Evolutionary conservation across 2,888 invertebrate species (phyloP).

Genomic region (Phania funesta): DNA sequence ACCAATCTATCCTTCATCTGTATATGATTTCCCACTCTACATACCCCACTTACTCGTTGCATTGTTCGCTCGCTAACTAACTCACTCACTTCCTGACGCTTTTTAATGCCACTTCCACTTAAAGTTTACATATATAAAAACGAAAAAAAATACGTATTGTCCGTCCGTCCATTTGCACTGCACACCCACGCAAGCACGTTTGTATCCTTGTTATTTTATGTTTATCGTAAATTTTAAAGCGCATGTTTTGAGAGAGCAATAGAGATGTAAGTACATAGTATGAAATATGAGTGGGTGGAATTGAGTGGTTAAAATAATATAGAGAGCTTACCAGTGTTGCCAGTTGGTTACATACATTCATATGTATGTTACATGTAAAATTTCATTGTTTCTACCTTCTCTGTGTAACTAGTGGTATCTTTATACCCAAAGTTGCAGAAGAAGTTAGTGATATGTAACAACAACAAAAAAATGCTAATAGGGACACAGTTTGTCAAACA

Average conservation of each 20-base stretch:
- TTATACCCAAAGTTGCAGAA: too few relatives aligned
- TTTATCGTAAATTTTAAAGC: constrained; percentile 53
- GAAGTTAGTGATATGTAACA: too few relatives aligned
- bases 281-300: constrained; percentile 34
- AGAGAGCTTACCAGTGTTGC: constrained; percentile 27
- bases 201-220: constrained; percentile 55
- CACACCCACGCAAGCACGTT: constrained; percentile 62
- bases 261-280: background rate
- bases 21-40: constrained; percentile 33
- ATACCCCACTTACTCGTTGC: constrained; percentile 1
- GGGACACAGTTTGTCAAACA: too few relatives aligned
- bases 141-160: background rate
- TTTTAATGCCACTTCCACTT: constrained; percentile 32
- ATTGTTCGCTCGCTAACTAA: background rate
- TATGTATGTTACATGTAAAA: too few relatives aligned
- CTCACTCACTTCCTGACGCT: constrained; percentile 31
- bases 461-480: too few relatives aligned
- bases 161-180: constrained; percentile 31
- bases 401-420: too few relatives aligned
- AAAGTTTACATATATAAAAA: constrained; percentile 18
- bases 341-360: too few relatives aligned
- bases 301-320: background rate
- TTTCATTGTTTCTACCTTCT: too few relatives aligned
- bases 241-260: constrained; percentile 25
- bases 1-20: constrained; percentile 63